Evolutionary conservation across 2,797 vertebrate species (phyloP).

Genomic region (Malacoctenus gilli): DNA sequence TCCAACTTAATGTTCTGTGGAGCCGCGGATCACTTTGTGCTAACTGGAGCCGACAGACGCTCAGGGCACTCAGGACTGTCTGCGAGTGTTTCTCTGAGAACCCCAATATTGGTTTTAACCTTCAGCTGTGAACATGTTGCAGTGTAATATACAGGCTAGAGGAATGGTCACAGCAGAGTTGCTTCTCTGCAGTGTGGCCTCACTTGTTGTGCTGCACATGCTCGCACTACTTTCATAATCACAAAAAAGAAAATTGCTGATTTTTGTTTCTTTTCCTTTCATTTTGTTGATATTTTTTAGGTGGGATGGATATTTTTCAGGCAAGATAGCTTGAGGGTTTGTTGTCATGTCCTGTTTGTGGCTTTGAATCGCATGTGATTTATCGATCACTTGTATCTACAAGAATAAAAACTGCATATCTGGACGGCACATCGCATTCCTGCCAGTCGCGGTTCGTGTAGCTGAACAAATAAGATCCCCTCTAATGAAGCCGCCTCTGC

Average conservation of each 20-base stretch:
- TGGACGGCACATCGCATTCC: not conserved
- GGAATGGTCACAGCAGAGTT: no score
- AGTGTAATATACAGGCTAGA: no score
- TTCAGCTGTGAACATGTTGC: conserved; percentile 35
- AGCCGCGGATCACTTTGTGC: conserved; percentile 48
- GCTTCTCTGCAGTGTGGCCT: no score
- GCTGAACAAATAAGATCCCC: not conserved
- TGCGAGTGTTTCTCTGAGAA: conserved; percentile 32
- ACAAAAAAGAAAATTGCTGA: no score
- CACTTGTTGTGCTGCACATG: no score
- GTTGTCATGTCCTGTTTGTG: no score
- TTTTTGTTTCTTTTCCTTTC: no score
- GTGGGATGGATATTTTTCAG: no score
- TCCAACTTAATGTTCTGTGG: conserved; percentile 64
- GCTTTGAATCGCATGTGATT: no score
- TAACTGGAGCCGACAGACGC: conserved; percentile 61
- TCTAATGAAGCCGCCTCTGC: not conserved
- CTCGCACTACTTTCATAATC: no score
- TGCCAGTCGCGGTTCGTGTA: not conserved
- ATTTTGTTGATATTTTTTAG: no score
- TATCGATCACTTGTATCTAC: not conserved
- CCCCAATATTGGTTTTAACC: conserved; percentile 44
- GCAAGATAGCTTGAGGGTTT: no score
- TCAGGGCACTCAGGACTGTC: conserved; percentile 32
- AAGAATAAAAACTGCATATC: not conserved